Percentiles rank a stretch among this genome's conserved stretches.
These are phyloP conservation scores for Diploptera punctata DNA, from an alignment of 2,888 invertebrate genomes.

Conservation along the genomic window DNA sequence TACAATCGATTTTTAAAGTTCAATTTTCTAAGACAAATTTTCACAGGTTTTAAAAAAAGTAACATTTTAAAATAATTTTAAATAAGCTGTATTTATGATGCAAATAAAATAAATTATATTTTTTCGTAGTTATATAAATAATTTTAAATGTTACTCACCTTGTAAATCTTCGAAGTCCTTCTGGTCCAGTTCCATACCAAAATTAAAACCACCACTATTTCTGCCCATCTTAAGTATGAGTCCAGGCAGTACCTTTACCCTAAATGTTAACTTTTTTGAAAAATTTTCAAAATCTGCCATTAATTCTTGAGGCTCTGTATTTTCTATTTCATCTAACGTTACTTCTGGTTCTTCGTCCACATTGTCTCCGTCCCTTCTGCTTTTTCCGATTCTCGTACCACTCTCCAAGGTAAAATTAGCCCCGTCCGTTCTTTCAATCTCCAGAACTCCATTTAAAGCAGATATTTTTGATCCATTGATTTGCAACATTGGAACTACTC, in stretches of 20 bases:
- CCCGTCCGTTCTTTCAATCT: not conserved
- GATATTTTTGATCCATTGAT: not conserved
- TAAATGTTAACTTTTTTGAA: not conserved
- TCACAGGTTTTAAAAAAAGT: no score
- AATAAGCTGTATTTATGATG: no score
- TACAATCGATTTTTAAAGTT: no score
- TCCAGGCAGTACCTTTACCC: slow-evolving; percentile 20
- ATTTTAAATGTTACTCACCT: slow-evolving; percentile 19
- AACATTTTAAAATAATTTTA: no score
- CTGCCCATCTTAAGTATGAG: slow-evolving; percentile 12
- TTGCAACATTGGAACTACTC: not conserved
- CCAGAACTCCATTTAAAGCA: not conserved
- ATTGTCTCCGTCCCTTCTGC: no score
- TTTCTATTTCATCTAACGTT: no score
- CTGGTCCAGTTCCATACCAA: slow-evolving; percentile 27
- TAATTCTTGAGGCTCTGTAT: not conserved
- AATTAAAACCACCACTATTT: not conserved
- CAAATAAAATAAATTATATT: no score
- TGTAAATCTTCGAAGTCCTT: not conserved
- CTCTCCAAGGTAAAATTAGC: no score
- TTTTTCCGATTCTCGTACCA: no score
- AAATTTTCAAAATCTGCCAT: not conserved
- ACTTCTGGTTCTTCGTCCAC: no score
- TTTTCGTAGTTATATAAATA: no score
- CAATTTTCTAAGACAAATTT: no score